Conservation (phyloP, 2,113 vertebrate genomes). For the Phodopus roborovskii region DNA sequence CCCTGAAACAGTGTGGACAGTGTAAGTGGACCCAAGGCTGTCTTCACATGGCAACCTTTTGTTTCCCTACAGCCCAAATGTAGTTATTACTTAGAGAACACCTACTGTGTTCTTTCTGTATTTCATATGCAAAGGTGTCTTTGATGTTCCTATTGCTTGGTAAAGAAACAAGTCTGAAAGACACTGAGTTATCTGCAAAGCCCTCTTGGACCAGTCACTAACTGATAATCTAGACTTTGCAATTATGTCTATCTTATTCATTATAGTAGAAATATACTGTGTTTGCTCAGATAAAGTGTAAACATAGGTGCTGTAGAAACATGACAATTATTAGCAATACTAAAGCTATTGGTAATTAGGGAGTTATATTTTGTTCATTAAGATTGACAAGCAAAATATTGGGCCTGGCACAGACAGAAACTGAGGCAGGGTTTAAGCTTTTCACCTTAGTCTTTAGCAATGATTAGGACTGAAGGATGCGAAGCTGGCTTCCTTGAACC, state of each 20-base stretch:
- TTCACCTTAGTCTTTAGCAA: background rate
- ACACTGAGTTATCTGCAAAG: background rate
- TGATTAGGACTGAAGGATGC: background rate
- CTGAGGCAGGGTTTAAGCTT: background rate
- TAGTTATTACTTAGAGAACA: background rate
- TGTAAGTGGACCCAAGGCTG: background rate
- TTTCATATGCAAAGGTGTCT: background rate
- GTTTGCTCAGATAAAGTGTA: background rate
- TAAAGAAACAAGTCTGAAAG: background rate
- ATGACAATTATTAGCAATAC: background rate
- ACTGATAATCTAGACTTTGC: background rate
- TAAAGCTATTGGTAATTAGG: constrained; percentile 20
- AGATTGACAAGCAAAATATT: background rate
- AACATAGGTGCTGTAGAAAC: background rate
- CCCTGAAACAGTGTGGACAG: background rate
- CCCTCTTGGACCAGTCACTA: background rate
- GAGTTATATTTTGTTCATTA: background rate
- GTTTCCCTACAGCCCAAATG: background rate
- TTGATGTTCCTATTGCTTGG: background rate
- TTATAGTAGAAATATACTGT: background rate
- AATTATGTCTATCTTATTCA: background rate
- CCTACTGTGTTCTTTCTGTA: background rate
- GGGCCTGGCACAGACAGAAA: background rate
- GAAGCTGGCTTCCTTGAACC: background rate
- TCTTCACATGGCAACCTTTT: background rate